These are phyloP conservation scores for Drosophila repletoides DNA, from an alignment of 1,140 invertebrate genomes.

Conservation along the genomic window DNA sequence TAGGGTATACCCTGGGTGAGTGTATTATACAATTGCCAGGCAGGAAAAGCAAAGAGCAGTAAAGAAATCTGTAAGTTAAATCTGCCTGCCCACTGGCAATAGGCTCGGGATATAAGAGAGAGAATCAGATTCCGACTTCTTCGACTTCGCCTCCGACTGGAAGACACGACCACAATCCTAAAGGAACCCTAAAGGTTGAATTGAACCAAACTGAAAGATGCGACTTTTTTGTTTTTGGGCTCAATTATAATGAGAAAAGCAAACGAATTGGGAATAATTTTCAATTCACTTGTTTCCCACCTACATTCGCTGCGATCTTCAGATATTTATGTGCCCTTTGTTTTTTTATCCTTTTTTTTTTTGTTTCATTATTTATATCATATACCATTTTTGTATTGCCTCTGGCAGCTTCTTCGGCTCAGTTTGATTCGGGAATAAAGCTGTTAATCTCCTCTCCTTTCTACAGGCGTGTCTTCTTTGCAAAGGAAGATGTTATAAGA, in stretches of 20 bases:
- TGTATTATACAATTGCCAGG: background rate
- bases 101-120: constrained; percentile 9
- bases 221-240: constrained; percentile 46
- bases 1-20: background rate
- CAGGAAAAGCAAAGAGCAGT: constrained; percentile 6
- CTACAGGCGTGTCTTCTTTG: constrained; percentile 52
- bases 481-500: constrained; percentile 39
- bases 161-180: background rate
- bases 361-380: constrained; percentile 64
- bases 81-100: constrained; percentile 43
- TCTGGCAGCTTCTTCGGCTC: no score
- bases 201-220: constrained; percentile 23
- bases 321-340: constrained; percentile 68
- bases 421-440: constrained; percentile 46
- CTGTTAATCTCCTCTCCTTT: constrained; percentile 47
- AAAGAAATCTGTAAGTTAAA: constrained; percentile 59
- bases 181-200: background rate
- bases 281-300: constrained; percentile 81
- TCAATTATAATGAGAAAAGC: constrained; percentile 82
- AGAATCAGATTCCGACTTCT: no score
- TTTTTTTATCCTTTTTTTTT: no score
- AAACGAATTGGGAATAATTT: constrained; percentile 82
- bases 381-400: no score
- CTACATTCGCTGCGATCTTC: constrained; percentile 72
- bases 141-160: no score